phyloP scores from a whole-genome alignment of 2,113 vertebrate genomes.

The Riparia riparia region DNA sequence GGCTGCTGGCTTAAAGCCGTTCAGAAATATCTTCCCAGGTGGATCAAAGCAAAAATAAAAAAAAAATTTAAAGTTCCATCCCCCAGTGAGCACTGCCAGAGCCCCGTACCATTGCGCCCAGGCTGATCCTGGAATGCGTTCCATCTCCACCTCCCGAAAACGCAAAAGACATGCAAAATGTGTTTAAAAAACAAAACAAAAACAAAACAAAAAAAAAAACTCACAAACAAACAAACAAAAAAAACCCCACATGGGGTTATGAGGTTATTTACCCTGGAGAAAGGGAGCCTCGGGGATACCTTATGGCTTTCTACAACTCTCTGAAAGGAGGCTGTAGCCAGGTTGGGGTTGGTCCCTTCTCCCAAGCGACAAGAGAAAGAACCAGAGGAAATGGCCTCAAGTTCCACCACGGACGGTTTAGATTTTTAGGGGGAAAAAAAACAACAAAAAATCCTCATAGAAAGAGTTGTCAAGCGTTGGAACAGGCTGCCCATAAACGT shows the following conservation, averaged over 20 bases:
- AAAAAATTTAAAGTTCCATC: background rate
- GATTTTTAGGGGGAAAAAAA: too few species aligned
- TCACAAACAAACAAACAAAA: too few species aligned
- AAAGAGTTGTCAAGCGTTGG: background rate
- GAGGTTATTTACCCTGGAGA: background rate
- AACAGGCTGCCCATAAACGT: background rate
- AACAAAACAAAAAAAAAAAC: too few species aligned
- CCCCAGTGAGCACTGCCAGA: too few species aligned
- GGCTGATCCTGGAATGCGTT: accelerated
- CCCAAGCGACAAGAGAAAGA: background rate
- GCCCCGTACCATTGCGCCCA: accelerated
- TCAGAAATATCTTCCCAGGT: background rate
- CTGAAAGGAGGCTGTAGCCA: background rate
- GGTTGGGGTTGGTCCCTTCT: accelerated
- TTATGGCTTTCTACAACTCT: too few species aligned
- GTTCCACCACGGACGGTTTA: background rate
- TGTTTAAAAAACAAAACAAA: background rate
- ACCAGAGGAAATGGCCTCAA: background rate
- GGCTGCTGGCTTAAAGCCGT: background rate
- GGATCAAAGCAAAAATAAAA: background rate
- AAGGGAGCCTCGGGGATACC: background rate
- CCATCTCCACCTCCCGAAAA: accelerated
- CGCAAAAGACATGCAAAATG: accelerated
- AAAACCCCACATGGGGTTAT: background rate
- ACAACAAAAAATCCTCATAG: background rate